phyloP scores from a whole-genome alignment of 2,113 vertebrate species.

The Rhinolophus ferrumequinum region DNA sequence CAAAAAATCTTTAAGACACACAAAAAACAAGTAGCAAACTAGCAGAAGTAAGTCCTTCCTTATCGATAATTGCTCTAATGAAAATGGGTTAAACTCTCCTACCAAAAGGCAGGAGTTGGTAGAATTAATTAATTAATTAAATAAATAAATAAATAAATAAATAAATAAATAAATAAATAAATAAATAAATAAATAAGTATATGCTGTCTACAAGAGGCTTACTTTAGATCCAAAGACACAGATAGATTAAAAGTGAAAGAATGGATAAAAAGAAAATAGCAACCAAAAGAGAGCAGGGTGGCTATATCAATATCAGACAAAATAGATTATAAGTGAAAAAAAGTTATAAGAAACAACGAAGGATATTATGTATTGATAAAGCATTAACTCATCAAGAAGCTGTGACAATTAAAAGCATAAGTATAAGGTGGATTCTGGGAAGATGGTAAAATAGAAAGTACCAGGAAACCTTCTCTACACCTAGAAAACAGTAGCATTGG shows the following conservation, averaged over 20 bases:
- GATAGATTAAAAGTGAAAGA: background rate
- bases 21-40: background rate
- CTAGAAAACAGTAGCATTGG: background rate
- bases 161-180: background rate
- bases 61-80: background rate
- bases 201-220: background rate
- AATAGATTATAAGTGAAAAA: background rate
- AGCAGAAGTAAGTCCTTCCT: background rate
- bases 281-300: background rate
- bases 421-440: background rate
- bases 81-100: background rate
- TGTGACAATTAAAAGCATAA: background rate
- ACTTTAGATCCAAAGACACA: background rate
- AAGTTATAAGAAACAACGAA: background rate
- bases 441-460: background rate
- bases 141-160: background rate
- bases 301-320: background rate
- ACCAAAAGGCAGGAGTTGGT: background rate
- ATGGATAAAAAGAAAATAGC: background rate
- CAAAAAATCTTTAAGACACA: background rate
- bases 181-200: background rate
- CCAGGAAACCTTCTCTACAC: background rate
- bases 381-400: background rate
- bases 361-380: background rate
- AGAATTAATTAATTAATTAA: background rate